Evolutionary conservation across 2,797 vertebrate species (phyloP).

Genomic region (Poecilia gillii): DNA sequence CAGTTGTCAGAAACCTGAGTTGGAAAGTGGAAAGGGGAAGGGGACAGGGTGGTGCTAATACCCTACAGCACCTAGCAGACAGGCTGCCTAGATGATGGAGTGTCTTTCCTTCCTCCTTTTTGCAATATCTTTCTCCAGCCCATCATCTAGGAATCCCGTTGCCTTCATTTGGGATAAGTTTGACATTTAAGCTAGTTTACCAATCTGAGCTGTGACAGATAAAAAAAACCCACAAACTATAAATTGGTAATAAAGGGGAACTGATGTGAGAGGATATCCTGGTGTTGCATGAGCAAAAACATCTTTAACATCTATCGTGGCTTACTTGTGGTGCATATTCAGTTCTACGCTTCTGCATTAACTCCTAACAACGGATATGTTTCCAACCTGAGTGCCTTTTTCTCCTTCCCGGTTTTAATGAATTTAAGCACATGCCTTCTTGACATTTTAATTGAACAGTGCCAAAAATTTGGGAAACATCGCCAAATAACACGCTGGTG

Average conservation of each 20-base stretch:
- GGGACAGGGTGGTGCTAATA: constrained; percentile 22
- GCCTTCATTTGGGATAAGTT: not conserved
- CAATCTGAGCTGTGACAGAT: not conserved
- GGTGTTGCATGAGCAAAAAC: not conserved
- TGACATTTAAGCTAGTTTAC: constrained; percentile 17
- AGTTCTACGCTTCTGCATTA: not conserved
- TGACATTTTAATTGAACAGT: constrained; percentile 47
- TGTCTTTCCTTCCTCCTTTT: constrained; percentile 18
- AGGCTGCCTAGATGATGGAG: constrained; percentile 40
- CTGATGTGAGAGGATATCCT: not conserved
- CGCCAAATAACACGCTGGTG: not conserved
- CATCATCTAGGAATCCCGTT: constrained; percentile 14
- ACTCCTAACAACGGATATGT: not conserved
- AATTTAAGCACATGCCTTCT: constrained; percentile 11
- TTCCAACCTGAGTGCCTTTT: not conserved
- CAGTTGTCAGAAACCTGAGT: constrained; percentile 1
- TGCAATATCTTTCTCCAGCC: constrained; percentile 8
- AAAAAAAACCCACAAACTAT: constrained; percentile 4
- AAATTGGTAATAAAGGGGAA: constrained; percentile 1
- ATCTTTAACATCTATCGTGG: not conserved
- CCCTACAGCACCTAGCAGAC: constrained; percentile 45
- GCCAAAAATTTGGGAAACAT: constrained; percentile 27
- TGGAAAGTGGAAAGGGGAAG: not conserved
- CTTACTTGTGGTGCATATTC: not conserved
- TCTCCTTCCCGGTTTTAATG: not conserved